These are phyloP conservation scores for Antheraea assamensis DNA, from an alignment of 2,888 invertebrate species.

Conservation along the genomic window DNA sequence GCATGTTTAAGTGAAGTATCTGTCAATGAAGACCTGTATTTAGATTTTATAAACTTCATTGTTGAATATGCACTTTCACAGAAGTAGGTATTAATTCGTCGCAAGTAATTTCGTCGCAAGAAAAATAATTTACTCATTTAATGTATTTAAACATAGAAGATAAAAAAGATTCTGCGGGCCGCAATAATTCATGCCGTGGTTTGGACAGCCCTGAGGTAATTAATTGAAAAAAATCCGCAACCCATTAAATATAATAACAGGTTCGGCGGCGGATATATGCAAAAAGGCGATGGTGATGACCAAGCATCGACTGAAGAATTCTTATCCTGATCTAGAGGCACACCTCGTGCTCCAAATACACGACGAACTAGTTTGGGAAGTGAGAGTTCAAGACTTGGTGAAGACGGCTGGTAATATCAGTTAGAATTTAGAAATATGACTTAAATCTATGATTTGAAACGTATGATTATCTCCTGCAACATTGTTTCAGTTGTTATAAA, in stretches of 20 bases:
- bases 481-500: constrained; percentile 52
- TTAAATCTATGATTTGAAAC: neutral
- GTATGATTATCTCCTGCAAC: neutral
- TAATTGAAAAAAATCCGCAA: no score
- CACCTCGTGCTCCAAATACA: constrained; percentile 75
- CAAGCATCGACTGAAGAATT: constrained; percentile 37
- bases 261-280: constrained; percentile 78
- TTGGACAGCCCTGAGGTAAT: no score
- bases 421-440: neutral
- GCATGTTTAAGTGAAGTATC: no score
- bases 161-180: no score
- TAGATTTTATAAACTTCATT: no score
- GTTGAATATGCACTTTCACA: no score
- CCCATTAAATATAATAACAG: constrained; percentile 37
- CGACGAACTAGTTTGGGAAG: constrained; percentile 80
- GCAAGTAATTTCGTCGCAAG: no score
- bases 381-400: constrained; percentile 41
- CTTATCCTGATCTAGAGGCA: constrained; percentile 35
- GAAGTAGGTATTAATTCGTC: no score
- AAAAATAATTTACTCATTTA: no score
- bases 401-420: constrained; percentile 48
- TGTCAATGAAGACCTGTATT: no score
- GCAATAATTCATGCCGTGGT: no score
- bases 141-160: no score
- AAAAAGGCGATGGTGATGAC: constrained; percentile 70